These are phyloP conservation scores for Notoglanidium macrostoma DNA, from an alignment of 2,797 vertebrate genomes.

Conservation along the genomic window DNA sequence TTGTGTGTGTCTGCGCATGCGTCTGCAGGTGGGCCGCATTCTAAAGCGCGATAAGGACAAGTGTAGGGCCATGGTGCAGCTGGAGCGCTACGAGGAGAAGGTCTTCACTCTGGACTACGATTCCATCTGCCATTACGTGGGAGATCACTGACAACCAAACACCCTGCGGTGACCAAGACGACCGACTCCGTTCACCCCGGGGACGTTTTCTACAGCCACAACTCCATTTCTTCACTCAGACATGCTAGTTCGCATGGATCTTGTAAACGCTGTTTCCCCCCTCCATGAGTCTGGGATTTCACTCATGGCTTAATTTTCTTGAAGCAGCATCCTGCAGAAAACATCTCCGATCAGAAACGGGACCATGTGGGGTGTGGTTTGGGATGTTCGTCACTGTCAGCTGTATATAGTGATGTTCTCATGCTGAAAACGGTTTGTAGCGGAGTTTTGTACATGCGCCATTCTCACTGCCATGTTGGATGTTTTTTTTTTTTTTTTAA, in stretches of 20 bases:
- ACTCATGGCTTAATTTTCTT: neutral
- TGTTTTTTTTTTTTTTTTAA: neutral
- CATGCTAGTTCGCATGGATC: neutral
- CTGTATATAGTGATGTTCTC: neutral
- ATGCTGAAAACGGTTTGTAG: constrained; percentile 2
- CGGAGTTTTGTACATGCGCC: neutral
- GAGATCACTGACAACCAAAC: constrained; percentile 62
- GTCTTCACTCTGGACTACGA: constrained; percentile 84
- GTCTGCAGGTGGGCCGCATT: constrained; percentile 81
- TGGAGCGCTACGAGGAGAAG: constrained; percentile 75
- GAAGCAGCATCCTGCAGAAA: neutral
- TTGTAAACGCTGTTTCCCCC: neutral
- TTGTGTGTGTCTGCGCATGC: neutral
- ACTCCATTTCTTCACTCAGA: constrained; percentile 21
- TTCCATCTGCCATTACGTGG: constrained; percentile 85
- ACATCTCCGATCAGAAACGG: neutral
- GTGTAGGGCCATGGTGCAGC: constrained; percentile 83
- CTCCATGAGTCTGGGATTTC: neutral
- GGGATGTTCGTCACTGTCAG: neutral
- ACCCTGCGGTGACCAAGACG: neutral
- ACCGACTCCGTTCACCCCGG: neutral
- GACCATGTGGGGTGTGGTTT: neutral
- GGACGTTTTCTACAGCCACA: neutral
- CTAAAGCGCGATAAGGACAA: constrained; percentile 79
- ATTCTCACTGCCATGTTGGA: neutral